These are phyloP conservation scores for Horisme vitalbata DNA, from an alignment of 2,888 invertebrate genomes.

Conservation along the genomic window DNA sequence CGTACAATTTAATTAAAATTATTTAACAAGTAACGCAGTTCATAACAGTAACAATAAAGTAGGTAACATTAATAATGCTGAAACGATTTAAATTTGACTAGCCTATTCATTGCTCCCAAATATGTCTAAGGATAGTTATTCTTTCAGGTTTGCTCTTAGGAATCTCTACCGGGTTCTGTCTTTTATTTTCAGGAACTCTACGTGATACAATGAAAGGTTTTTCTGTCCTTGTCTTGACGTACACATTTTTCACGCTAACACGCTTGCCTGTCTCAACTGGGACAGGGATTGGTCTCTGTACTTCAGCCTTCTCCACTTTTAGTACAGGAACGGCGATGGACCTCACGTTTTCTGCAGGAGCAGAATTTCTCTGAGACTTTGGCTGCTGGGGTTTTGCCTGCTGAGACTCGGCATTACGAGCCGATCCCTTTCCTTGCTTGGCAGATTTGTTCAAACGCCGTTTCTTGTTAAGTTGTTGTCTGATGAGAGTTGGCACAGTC, in stretches of 20 bases:
- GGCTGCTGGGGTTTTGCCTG: slow-evolving; percentile 1
- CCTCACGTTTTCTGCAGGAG: slow-evolving; percentile 46
- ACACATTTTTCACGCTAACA: slow-evolving; percentile 45
- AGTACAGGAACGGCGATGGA: slow-evolving; percentile 41
- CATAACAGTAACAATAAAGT: slow-evolving; percentile 18
- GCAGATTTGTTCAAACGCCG: slow-evolving; percentile 38
- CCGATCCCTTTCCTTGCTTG: slow-evolving; percentile 39
- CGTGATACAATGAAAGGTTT: slow-evolving; percentile 48
- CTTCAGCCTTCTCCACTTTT: slow-evolving; percentile 43
- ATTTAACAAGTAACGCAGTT: slow-evolving; percentile 30
- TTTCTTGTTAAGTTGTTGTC: slow-evolving; percentile 45
- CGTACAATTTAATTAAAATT: slow-evolving; percentile 26
- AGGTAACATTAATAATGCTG: slow-evolving; percentile 20
- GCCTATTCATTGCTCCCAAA: slow-evolving; percentile 54
- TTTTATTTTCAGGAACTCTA: slow-evolving; percentile 41
- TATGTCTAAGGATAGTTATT: slow-evolving; percentile 49
- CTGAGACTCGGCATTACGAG: slow-evolving; percentile 1
- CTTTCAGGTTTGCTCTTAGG: slow-evolving; percentile 45
- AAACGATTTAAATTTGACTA: slow-evolving; percentile 35
- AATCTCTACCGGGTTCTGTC: slow-evolving; percentile 40
- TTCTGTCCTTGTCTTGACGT: slow-evolving; percentile 40
- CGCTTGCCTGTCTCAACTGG: slow-evolving; percentile 42
- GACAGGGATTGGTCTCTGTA: slow-evolving; percentile 37
- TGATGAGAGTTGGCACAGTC: slow-evolving; percentile 42
- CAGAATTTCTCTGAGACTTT: slow-evolving; percentile 14